Evolutionary conservation across 2,797 vertebrate genomes (phyloP), one percentile per base, ranked within the genome.

Genomic region (Nasua narica): DNA sequence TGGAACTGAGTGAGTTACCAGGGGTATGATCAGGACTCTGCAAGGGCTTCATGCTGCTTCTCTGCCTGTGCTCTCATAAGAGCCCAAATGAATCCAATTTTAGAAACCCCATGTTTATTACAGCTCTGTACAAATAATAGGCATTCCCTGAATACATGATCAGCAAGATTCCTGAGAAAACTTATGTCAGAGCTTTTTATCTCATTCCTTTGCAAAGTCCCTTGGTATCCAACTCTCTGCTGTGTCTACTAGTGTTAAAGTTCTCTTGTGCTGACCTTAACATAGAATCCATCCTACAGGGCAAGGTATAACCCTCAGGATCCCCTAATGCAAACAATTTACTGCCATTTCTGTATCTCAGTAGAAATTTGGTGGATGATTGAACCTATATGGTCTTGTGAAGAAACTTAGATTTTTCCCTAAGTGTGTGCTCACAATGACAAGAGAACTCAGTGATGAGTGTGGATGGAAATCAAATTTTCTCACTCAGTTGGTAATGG

Each of bases 1-100:
- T 62, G 32, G 88, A 52, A 50, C 19, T 3, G 19, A 69, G 32
- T 27, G 70, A 72, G 4, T 5, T 12, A 6, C 32, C 2, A 3
- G 32, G 27, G 27, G 1, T 23, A 3, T 16, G 7, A 1, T 15
- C 27, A 85, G 19, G 23, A 3, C 13, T 10, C 11, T 2, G 1
- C 10, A 7, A 52, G 15, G 13, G 0, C 21, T 35, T 76, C 21
- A 25, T 4, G 21, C 40, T 60, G 10, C 21, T 37, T 58, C 10
- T 90, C 52, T 69, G 10, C 32, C 8, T 58, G 16, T 4, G 27
- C 5, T 79, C 10, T 67, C 21, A 14, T 78, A 18, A n/a, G 0
- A 72, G 43, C 13, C 40, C 23, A 78, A 43, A 0, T 8, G 6
- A 90, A 74, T 69, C n/a, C 77, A 69, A 91, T 70, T 92, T 91